Conservation (phyloP, 1,140 invertebrate species). For the Drosophila varians region DNA sequence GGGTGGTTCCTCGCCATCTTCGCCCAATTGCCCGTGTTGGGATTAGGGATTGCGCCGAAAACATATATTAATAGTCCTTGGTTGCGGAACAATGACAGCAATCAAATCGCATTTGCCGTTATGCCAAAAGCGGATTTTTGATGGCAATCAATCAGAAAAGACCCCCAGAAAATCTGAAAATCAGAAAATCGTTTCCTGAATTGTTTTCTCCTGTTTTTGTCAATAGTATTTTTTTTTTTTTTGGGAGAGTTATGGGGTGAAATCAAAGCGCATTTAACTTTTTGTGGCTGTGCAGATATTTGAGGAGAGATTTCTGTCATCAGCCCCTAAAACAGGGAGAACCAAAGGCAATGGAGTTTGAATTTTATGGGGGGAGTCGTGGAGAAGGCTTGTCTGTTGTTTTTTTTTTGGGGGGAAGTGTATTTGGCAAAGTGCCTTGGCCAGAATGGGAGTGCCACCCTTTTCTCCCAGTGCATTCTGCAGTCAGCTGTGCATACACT, state of each 20-base stretch:
- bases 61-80: constrained; percentile 72
- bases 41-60: constrained; percentile 72
- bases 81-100: constrained; percentile 54
- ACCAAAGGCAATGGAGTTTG: not conserved
- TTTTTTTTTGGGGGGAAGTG: constrained; percentile 5
- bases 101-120: constrained; percentile 79
- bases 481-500: constrained; percentile 31
- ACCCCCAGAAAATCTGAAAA: constrained; percentile 52
- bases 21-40: constrained; percentile 66
- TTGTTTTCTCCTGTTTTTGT: constrained; percentile 49
- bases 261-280: constrained; percentile 80
- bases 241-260: constrained; percentile 40
- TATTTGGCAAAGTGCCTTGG: constrained; percentile 3
- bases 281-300: constrained; percentile 57
- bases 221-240: constrained; percentile 19
- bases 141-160: constrained; percentile 74
- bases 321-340: too few relatives aligned
- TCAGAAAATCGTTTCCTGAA: constrained; percentile 38
- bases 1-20: constrained; percentile 21
- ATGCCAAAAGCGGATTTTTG: constrained; percentile 75
- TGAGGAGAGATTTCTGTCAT: constrained; percentile 14
- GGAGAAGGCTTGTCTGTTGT: constrained; percentile 20
- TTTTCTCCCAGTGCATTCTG: constrained; percentile 12
- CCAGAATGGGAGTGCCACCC: too few relatives aligned
- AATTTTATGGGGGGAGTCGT: not conserved